phyloP scores from a whole-genome alignment of 1,140 invertebrate species.

The Heliconius melpomene region DNA sequence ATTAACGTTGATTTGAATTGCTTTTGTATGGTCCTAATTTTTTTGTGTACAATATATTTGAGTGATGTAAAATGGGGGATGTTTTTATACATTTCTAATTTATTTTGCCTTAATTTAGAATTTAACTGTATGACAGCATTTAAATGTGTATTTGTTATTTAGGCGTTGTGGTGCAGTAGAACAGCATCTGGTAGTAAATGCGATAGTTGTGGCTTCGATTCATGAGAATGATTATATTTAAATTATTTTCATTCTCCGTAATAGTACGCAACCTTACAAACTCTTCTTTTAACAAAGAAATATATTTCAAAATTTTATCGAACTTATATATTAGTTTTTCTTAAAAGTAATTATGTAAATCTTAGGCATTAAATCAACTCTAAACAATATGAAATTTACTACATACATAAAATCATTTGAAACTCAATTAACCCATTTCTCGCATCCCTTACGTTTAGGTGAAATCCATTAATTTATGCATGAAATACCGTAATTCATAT shows the following conservation, averaged over 20 bases:
- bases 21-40: slow-evolving; percentile 2
- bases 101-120: neutral
- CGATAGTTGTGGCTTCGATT: too few relatives aligned
- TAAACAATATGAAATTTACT: neutral
- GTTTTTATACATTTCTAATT: neutral
- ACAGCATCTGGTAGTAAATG: too few relatives aligned
- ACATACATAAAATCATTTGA: slow-evolving; percentile 1
- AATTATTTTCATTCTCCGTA: too few relatives aligned
- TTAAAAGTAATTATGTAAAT: too few relatives aligned
- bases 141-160: neutral
- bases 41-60: neutral
- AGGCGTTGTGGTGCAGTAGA: too few relatives aligned
- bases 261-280: too few relatives aligned
- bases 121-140: too few relatives aligned
- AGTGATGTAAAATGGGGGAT: neutral
- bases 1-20: slow-evolving; percentile 17
- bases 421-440: slow-evolving; percentile 19
- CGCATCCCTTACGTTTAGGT: slow-evolving; percentile 13
- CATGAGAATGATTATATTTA: too few relatives aligned
- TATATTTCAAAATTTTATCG: too few relatives aligned
- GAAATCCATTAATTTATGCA: slow-evolving; percentile 23
- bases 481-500: slow-evolving; percentile 20
- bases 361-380: neutral
- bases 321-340: too few relatives aligned
- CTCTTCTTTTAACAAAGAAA: too few relatives aligned